Evolutionary conservation across 2,797 vertebrate genomes (phyloP).

Genomic region (Sebastes itinus): DNA sequence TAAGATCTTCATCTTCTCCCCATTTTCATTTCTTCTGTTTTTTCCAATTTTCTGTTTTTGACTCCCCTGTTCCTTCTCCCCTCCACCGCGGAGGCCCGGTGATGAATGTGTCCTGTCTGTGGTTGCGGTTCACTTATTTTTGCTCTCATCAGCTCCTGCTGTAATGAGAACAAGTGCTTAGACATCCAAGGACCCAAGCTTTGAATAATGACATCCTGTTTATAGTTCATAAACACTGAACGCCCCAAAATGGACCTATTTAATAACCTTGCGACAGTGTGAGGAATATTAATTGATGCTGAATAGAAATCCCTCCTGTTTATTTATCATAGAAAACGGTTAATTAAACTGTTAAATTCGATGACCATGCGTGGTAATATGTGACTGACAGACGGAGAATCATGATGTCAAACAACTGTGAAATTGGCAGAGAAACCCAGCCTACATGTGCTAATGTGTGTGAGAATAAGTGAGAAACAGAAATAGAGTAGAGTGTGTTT

Average conservation of each 20-base stretch:
- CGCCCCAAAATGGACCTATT: neutral
- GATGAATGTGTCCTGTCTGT: conserved; percentile 52
- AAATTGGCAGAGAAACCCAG: conserved; percentile 7
- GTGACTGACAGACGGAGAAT: neutral
- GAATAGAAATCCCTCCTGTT: neutral
- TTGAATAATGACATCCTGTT: conserved; percentile 54
- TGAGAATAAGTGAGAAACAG: neutral
- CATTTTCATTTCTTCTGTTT: conserved; percentile 20
- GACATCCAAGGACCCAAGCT: conserved; percentile 23
- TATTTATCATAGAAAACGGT: neutral
- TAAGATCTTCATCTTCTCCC: neutral
- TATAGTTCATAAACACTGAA: conserved; percentile 35
- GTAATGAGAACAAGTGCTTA: conserved; percentile 50
- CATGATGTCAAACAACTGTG: conserved; percentile 5
- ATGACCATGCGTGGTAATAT: neutral
- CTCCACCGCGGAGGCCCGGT: neutral
- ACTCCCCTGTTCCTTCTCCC: neutral
- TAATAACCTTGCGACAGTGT: neutral
- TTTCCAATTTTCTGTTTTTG: neutral
- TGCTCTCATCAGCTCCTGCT: conserved; percentile 48
- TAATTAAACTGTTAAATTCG: neutral
- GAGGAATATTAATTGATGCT: neutral
- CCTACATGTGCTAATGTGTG: neutral
- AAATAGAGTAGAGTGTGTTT: neutral
- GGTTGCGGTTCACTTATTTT: conserved; percentile 44